Evolutionary conservation across 2,797 vertebrate genomes (phyloP), one percentile per base, ranked within the genome.

Genomic region (Spondyliosoma cantharus): DNA sequence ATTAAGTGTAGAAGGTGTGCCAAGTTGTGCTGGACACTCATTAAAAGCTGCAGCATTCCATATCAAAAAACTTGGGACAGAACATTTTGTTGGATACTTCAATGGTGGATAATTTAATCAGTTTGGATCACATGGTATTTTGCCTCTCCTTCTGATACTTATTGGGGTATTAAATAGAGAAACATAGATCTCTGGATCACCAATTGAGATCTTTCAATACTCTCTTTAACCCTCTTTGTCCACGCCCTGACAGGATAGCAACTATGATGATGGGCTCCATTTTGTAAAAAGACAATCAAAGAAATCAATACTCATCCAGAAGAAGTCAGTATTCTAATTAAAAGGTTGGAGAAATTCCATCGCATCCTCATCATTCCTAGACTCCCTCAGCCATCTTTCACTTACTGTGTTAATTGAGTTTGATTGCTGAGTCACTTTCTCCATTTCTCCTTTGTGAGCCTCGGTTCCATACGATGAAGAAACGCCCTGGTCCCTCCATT

Each of bases 271-370:
- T 8, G 25, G 1, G 19, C 2, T 20, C 20, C 53, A 45, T 54
- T 54, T 54, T 29, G 24, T 3, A 29, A 63, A 63, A 46, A 57
- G 17, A 70, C 27, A 56, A 58, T 70, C 50, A 53, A 48, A 63
- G 14, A 64, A 59, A 75, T 25, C 53, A 46, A 73, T 62, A 25
- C 17, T 82, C 54, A 62, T 82, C 43, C 7, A n/a, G 65, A 27
- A 65, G n/a, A 68, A 49, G 43, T 53, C 27, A 5, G 13, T 52
- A 19, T 14, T 48, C 20, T 43, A 58, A 71, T 63, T 77, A 27
- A 59, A 59, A 66, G 2, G 2, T 20, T n/a, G 20, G 17, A 46
- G 1, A 52, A 37, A 54, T 53, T 58, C 16, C 19, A 58, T 4
- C 3, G 8, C 25, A 57, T 16, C 17, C 16, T 2, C 3, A 6